A percentile compares a stretch with the other conserved stretches of the same genome.
phyloP scores from a whole-genome alignment of 2,888 invertebrate species.

The Steinernema carpocapsae region DNA sequence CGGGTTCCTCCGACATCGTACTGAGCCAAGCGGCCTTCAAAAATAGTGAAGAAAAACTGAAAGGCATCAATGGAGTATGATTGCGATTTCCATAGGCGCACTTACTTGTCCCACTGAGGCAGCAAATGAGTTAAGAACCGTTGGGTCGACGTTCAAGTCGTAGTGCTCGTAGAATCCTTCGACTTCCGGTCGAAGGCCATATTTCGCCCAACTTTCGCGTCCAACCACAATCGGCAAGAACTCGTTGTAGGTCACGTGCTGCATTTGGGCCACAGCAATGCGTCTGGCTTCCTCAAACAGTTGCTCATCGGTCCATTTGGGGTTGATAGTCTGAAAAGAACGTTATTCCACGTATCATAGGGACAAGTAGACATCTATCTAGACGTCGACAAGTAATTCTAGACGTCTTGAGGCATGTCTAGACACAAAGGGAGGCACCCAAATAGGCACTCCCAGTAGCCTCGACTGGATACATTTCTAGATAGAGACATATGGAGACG shows the following conservation, averaged over 20 bases:
- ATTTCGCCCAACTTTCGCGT: slow-evolving; percentile 44
- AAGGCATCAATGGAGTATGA: slow-evolving; percentile 13
- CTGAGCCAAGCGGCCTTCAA: slow-evolving; percentile 45
- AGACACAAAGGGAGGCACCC: no score
- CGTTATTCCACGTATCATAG: no score
- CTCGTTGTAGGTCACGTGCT: slow-evolving; percentile 71
- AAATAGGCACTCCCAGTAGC: no score
- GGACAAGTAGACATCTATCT: no score
- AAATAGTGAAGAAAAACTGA: slow-evolving; percentile 56
- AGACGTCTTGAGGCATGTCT: no score
- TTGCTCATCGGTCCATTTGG: slow-evolving; percentile 67
- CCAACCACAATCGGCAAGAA: slow-evolving; percentile 67
- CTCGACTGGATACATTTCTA: no score
- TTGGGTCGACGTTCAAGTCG: slow-evolving; percentile 76
- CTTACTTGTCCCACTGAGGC: slow-evolving; percentile 50
- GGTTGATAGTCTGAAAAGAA: slow-evolving; percentile 52
- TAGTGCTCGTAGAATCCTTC: slow-evolving; percentile 70
- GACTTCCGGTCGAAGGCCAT: slow-evolving; percentile 33
- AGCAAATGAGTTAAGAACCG: slow-evolving; percentile 83
- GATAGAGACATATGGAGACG: no score
- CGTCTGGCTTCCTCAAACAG: slow-evolving; percentile 70
- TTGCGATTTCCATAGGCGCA: neutral
- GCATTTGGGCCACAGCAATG: slow-evolving; percentile 74
- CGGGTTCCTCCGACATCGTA: slow-evolving; percentile 41
- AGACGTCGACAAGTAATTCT: no score